Evolutionary conservation across 2,888 invertebrate species (phyloP).

Genomic region (Exephanes ischioxanthus): DNA sequence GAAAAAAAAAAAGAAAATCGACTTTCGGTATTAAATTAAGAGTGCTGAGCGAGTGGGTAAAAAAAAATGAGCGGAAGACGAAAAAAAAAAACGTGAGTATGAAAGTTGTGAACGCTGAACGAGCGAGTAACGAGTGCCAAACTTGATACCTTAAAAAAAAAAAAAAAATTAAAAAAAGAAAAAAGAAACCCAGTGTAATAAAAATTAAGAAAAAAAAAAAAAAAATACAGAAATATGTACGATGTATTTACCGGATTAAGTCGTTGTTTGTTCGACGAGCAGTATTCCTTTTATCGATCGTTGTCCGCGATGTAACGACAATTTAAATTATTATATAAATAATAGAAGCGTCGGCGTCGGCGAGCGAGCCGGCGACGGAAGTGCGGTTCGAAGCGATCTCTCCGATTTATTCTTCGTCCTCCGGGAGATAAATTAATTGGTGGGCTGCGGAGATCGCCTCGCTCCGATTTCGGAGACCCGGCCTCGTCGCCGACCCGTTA

Average conservation of each 20-base stretch:
- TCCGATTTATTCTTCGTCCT: neutral
- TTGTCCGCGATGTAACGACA: slow-evolving; percentile 81
- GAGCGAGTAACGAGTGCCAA: slow-evolving; percentile 81
- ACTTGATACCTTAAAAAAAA: slow-evolving; percentile 76
- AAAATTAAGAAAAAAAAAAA: slow-evolving; percentile 51
- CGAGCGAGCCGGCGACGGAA: slow-evolving; percentile 48
- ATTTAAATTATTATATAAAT: slow-evolving; percentile 82
- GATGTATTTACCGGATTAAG: slow-evolving; percentile 77
- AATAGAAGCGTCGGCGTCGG: slow-evolving; percentile 62
- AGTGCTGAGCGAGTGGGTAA: slow-evolving; percentile 47
- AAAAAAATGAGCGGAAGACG: slow-evolving; percentile 27
- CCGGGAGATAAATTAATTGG: slow-evolving; percentile 22
- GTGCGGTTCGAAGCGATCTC: slow-evolving; percentile 50
- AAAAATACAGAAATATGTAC: slow-evolving; percentile 76
- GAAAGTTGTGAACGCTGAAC: slow-evolving; percentile 60
- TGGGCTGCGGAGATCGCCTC: slow-evolving; percentile 32
- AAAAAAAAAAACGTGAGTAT: slow-evolving; percentile 33
- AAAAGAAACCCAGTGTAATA: slow-evolving; percentile 77
- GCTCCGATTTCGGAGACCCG: slow-evolving; percentile 20
- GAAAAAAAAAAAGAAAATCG: slow-evolving; percentile 22
- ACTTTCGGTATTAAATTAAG: slow-evolving; percentile 52
- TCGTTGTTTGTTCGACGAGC: slow-evolving; percentile 79
- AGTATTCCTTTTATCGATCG: slow-evolving; percentile 83
- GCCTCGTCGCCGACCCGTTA: slow-evolving; percentile 37
- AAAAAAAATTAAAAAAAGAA: no score